These are phyloP conservation scores for Mizuhopecten yessoensis DNA, from an alignment of 1,140 invertebrate species.

Conservation along the genomic window DNA sequence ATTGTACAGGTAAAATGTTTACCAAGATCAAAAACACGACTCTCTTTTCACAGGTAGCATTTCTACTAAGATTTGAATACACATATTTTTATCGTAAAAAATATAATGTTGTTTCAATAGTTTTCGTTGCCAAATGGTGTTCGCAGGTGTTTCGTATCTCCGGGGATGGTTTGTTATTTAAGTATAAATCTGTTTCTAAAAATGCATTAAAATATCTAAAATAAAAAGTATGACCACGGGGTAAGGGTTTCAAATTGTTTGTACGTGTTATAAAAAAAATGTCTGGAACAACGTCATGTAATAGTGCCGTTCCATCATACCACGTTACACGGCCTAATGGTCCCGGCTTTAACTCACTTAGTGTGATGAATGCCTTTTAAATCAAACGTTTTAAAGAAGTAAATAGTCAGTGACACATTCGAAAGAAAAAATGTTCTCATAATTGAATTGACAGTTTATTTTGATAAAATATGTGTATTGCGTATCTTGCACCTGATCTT, in stretches of 20 bases:
- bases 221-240: not conserved
- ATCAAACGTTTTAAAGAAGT: not conserved
- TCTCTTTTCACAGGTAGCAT: no score
- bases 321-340: not conserved
- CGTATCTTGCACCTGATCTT: not conserved
- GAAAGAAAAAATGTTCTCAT: not conserved
- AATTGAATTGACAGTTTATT: not conserved
- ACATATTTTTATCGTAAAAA: not conserved
- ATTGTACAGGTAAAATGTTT: no score
- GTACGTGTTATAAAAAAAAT: not conserved
- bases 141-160: not conserved
- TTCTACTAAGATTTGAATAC: no score
- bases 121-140: not conserved
- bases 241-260: not conserved
- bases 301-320: not conserved
- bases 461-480: slow-evolving; percentile 6
- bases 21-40: no score
- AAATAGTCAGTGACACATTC: slow-evolving; percentile 6
- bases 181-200: not conserved
- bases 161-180: not conserved
- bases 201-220: not conserved
- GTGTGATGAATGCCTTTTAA: not conserved
- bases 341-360: not conserved
- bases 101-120: not conserved
- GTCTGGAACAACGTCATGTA: not conserved